Conservation (phyloP, 1,140 invertebrate genomes). For the Xylocopa sonorina region DNA sequence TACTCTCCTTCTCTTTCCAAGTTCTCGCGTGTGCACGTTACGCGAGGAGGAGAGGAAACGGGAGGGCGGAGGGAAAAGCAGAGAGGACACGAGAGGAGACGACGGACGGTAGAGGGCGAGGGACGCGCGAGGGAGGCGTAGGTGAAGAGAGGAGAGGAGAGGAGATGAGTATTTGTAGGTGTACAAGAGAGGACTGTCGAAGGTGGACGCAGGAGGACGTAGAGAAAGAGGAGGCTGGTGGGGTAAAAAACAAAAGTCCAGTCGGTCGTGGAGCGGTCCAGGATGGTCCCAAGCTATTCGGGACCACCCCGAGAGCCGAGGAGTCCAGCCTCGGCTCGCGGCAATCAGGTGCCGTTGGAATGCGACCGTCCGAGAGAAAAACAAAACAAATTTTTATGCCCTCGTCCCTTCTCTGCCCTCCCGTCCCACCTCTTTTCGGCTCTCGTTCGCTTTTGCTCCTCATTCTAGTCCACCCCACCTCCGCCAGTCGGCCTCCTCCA, state of each 20-base stretch:
- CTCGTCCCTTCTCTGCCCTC: conserved; percentile 46
- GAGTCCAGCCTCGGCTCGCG: conserved; percentile 64
- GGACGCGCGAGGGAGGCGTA: neutral
- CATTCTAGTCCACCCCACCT: conserved; percentile 52
- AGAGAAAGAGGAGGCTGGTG: conserved; percentile 50
- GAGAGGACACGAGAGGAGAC: neutral
- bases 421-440: conserved; percentile 15
- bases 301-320: conserved; percentile 75
- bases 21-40: conserved; percentile 36
- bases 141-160: neutral
- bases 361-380: conserved; percentile 75
- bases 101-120: conserved; percentile 14
- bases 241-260: conserved; percentile 72
- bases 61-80: neutral
- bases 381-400: conserved; percentile 77
- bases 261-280: conserved; percentile 68
- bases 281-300: conserved; percentile 76
- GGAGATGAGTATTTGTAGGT: conserved; percentile 27
- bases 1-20: conserved; percentile 6
- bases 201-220: conserved; percentile 49
- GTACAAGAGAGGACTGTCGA: conserved; percentile 29
- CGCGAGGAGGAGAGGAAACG: neutral
- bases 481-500: conserved; percentile 37
- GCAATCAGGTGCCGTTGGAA: conserved; percentile 78
- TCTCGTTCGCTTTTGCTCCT: conserved; percentile 63